Conservation (phyloP, 2,888 invertebrate genomes). For the Xanthorhoe spadicearia region DNA sequence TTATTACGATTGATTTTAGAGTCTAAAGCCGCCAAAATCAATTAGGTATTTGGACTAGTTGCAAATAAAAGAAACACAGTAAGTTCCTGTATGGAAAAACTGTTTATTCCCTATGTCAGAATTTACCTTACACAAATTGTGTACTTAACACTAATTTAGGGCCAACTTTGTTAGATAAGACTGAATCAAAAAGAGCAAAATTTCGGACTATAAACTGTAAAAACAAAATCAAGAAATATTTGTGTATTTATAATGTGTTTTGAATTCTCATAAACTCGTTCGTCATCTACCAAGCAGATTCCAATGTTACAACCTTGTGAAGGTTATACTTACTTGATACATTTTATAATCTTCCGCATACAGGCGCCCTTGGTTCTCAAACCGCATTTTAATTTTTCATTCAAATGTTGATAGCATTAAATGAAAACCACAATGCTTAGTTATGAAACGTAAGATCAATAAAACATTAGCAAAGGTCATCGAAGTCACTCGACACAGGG, state of each 20-base stretch:
- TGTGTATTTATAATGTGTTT: neutral
- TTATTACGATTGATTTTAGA: conserved; percentile 1
- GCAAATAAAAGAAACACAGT: no score
- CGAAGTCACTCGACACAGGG: conserved; percentile 41
- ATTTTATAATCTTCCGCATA: conserved; percentile 49
- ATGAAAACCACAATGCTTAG: conserved; percentile 23
- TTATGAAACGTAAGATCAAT: conserved; percentile 44
- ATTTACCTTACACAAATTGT: neutral
- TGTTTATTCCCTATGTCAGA: no score
- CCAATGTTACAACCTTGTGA: conserved; percentile 45
- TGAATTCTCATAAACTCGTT: neutral
- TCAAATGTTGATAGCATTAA: conserved; percentile 24
- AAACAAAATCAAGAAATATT: neutral
- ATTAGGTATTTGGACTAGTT: neutral
- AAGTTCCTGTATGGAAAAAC: no score
- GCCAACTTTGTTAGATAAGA: neutral
- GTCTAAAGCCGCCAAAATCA: no score
- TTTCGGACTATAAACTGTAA: neutral
- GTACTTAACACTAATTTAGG: neutral
- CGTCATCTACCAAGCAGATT: conserved; percentile 32
- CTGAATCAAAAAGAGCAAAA: conserved; percentile 4
- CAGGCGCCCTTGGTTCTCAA: conserved; percentile 20
- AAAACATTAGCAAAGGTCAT: conserved; percentile 45
- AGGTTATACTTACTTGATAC: conserved; percentile 50
- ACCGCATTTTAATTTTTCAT: conserved; percentile 26